Evolutionary conservation across 2,113 vertebrate genomes (phyloP).

Genomic region (Colius striatus): DNA sequence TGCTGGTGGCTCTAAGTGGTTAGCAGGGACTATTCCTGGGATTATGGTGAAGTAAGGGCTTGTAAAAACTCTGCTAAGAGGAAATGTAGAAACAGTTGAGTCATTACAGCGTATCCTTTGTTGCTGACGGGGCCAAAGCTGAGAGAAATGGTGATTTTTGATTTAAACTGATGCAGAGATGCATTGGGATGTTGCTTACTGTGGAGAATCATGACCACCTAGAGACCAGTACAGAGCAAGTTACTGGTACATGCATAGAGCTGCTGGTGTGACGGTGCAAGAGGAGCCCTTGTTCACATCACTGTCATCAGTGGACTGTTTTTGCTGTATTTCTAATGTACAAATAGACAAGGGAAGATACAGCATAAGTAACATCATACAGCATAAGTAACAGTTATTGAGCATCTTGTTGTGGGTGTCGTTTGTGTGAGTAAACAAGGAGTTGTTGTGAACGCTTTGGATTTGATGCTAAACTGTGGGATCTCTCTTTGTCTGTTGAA

Average conservation of each 20-base stretch:
- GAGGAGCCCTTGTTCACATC: neutral
- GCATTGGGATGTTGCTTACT: neutral
- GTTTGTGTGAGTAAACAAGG: neutral
- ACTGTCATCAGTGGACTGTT: neutral
- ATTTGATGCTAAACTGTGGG: neutral
- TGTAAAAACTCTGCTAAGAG: neutral
- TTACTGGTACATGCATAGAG: neutral
- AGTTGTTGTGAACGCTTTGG: neutral
- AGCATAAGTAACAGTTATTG: neutral
- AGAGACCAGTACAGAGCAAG: neutral
- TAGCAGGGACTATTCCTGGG: neutral
- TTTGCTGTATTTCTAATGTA: neutral
- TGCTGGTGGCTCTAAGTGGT: neutral
- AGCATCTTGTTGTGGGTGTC: conserved; percentile 15
- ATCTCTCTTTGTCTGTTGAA: neutral
- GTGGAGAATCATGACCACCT: too few species aligned
- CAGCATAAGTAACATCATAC: neutral
- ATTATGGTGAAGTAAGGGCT: neutral
- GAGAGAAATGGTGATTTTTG: neutral
- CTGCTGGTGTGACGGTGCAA: neutral
- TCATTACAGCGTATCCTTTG: neutral
- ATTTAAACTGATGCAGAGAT: neutral
- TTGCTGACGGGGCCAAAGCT: neutral
- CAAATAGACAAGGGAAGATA: neutral
- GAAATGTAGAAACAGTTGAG: neutral